Percentiles rank a stretch among this genome's conserved stretches.
Conservation (phyloP, 2,888 invertebrate species). For the Oasisia sp. region DNA sequence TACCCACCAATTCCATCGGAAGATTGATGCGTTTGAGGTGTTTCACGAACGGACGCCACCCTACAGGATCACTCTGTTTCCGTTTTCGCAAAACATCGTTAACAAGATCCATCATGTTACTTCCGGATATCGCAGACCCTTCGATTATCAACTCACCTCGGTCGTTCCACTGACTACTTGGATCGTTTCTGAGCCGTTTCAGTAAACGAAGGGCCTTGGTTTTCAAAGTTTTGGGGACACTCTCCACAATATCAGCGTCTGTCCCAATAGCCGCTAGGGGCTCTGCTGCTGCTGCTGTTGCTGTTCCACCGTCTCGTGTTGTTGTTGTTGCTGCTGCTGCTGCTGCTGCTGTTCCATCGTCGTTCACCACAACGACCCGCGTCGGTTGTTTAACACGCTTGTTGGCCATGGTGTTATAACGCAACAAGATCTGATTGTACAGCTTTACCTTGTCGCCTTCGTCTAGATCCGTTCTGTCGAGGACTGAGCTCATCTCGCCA, state of each 20-base stretch:
- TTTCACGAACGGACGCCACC: not conserved
- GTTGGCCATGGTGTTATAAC: not conserved
- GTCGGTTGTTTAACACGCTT: not conserved
- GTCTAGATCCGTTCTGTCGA: not conserved
- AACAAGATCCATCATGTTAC: not conserved
- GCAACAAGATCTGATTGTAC: not conserved
- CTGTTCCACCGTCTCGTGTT: too few species aligned
- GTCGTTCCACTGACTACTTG: not conserved
- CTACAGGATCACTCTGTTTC: not conserved
- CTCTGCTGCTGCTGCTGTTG: not conserved
- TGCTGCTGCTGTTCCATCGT: not conserved
- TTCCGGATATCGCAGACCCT: not conserved
- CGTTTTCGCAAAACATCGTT: not conserved
- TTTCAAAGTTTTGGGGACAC: not conserved
- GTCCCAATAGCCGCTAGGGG: not conserved
- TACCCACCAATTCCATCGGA: not conserved
- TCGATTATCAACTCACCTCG: not conserved
- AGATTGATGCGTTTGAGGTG: not conserved
- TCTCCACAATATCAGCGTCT: not conserved
- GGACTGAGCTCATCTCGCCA: not conserved
- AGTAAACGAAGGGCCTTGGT: not conserved
- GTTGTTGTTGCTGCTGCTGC: too few species aligned
- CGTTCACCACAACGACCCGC: not conserved
- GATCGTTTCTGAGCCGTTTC: not conserved
- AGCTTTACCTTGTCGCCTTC: not conserved